Percentiles rank a stretch among this genome's conserved stretches.
Conservation (phyloP, 2,113 vertebrate species). For the Seriola dumerili region DNA sequence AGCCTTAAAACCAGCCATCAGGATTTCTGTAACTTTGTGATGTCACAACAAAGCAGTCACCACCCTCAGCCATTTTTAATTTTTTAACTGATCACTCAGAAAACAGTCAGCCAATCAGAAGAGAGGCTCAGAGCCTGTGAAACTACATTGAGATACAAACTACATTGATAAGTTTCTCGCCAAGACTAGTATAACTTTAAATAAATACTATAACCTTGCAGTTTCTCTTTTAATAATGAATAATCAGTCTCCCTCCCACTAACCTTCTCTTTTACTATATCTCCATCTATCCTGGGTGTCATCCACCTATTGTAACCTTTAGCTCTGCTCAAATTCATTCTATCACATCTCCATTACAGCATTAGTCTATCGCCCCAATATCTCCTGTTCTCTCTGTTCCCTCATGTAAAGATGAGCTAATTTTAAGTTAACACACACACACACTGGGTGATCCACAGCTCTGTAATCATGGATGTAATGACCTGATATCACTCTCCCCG, state of each 20-base stretch:
- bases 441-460: not conserved
- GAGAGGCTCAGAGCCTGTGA: too few species aligned
- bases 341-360: not conserved
- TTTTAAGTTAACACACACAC: slow-evolving; percentile 23
- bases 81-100: too few species aligned
- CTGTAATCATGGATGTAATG: slow-evolving; percentile 38
- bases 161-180: too few species aligned
- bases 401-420: slow-evolving; percentile 15
- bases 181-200: not conserved
- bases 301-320: slow-evolving; percentile 22
- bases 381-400: not conserved
- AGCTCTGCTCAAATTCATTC: slow-evolving; percentile 6
- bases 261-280: slow-evolving; percentile 18
- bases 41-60: too few species aligned
- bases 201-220: slow-evolving; percentile 3
- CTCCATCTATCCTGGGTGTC: slow-evolving; percentile 14
- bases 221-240: not conserved
- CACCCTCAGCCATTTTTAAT: too few species aligned
- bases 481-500: slow-evolving; percentile 6
- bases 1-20: too few species aligned
- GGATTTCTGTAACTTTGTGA: too few species aligned
- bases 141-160: too few species aligned
- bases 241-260: not conserved
- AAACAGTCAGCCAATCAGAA: too few species aligned
- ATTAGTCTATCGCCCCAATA: not conserved